phyloP scores from a whole-genome alignment of 2,888 invertebrate species.

The Odontothrips loti region DNA sequence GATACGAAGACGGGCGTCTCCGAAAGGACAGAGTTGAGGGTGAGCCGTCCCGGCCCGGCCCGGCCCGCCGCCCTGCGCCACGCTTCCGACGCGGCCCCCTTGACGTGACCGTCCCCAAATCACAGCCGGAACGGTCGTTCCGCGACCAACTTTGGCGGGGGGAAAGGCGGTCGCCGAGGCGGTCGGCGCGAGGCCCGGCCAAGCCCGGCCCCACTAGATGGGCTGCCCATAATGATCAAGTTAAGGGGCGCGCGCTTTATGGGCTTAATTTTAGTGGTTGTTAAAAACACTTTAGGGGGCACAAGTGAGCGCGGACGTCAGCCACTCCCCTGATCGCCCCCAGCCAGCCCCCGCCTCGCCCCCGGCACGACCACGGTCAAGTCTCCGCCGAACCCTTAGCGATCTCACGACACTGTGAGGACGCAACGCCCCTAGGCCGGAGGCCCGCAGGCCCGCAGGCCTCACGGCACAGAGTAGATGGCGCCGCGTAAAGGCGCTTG shows the following conservation, averaged over 20 bases:
- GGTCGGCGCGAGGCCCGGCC: too few species aligned
- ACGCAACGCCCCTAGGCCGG: neutral
- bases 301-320: neutral
- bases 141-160: neutral
- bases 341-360: neutral
- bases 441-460: too few species aligned
- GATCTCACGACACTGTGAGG: neutral
- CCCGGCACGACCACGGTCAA: too few species aligned
- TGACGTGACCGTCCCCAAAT: neutral
- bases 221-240: neutral
- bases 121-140: neutral
- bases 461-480: too few species aligned
- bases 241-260: neutral
- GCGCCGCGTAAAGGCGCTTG: too few species aligned
- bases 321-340: neutral
- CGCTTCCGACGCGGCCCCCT: too few species aligned
- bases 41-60: too few species aligned
- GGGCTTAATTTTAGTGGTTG: constrained; percentile 19
- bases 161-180: neutral
- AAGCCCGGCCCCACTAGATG: too few species aligned
- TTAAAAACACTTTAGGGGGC: constrained; percentile 18
- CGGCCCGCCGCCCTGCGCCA: too few species aligned
- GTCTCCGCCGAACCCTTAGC: too few species aligned
- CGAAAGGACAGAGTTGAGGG: too few species aligned
- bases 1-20: too few species aligned